Conservation (phyloP, 2,797 vertebrate genomes). For the Halcyon smyrnensis region DNA sequence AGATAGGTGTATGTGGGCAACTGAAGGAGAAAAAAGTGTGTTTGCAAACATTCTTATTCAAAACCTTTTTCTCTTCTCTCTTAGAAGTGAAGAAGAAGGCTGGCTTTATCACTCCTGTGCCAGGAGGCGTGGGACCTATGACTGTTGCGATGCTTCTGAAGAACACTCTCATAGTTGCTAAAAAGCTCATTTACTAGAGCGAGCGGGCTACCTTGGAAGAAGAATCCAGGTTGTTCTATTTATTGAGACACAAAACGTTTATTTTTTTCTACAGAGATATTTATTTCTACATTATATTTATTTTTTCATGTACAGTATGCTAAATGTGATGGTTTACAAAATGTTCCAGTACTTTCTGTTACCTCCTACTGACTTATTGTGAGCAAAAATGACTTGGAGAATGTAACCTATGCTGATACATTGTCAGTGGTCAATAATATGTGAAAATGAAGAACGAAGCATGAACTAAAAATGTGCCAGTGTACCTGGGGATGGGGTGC, state of each 20-base stretch:
- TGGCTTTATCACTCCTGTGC: constrained; percentile 90
- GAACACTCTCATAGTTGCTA: constrained; percentile 89
- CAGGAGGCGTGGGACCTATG: constrained; percentile 92
- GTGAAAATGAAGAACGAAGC: neutral
- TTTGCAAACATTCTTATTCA: neutral
- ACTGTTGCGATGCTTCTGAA: constrained; percentile 93
- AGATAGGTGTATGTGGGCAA: rapidly evolving
- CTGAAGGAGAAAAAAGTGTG: rapidly evolving
- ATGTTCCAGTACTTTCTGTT: neutral
- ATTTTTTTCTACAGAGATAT: constrained; percentile 74
- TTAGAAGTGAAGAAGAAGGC: constrained; percentile 92
- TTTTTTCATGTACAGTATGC: constrained; percentile 65
- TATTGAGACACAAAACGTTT: constrained; percentile 64
- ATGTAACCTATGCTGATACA: neutral
- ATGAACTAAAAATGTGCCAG: neutral
- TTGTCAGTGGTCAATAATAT: neutral
- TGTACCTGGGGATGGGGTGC: neutral
- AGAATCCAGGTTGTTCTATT: constrained; percentile 14
- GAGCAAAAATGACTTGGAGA: neutral
- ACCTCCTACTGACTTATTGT: constrained; percentile 9
- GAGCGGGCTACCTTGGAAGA: neutral
- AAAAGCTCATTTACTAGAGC: constrained; percentile 80
- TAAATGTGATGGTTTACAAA: constrained; percentile 17
- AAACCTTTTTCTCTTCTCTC: constrained; percentile 40
- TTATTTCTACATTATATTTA: constrained; percentile 80